These are phyloP conservation scores for Micoletzkya japonica DNA, from an alignment of 2,888 invertebrate species.

Conservation along the genomic window DNA sequence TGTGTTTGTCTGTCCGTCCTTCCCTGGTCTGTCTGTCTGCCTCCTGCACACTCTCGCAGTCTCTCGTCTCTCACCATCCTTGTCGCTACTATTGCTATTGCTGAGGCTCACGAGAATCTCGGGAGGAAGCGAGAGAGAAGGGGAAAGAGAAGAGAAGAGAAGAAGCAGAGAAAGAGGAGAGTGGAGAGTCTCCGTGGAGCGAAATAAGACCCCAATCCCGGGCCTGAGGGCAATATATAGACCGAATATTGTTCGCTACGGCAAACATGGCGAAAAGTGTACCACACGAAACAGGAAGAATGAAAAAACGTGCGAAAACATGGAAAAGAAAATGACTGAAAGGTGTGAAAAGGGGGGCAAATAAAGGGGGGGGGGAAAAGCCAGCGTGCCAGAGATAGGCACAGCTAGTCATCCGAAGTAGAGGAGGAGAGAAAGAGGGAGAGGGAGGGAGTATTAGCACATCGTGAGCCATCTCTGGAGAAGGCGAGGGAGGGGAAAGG, in stretches of 20 bases:
- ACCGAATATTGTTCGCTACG: neutral
- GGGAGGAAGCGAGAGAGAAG: neutral
- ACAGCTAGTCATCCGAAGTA: neutral
- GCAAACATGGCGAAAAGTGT: neutral
- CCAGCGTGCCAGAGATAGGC: neutral
- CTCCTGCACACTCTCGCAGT: too few species aligned
- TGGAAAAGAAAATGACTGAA: neutral
- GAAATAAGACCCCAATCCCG: neutral
- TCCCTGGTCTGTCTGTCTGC: too few species aligned
- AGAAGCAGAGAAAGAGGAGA: neutral
- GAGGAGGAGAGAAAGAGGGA: slow-evolving; percentile 6
- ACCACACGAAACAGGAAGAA: neutral
- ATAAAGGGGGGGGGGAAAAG: neutral
- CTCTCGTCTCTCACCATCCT: too few species aligned
- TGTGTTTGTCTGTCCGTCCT: too few species aligned
- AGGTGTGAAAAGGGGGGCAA: neutral
- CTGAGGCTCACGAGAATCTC: too few species aligned
- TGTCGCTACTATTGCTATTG: too few species aligned
- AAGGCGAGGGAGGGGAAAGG: neutral
- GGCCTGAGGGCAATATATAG: neutral
- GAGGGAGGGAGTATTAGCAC: neutral
- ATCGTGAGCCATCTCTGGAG: neutral
- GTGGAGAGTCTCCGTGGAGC: neutral
- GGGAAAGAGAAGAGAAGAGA: neutral
- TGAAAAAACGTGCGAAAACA: neutral